Conservation (phyloP, 2,797 vertebrate species). For the Sternarchorhynchus goeldii region DNA sequence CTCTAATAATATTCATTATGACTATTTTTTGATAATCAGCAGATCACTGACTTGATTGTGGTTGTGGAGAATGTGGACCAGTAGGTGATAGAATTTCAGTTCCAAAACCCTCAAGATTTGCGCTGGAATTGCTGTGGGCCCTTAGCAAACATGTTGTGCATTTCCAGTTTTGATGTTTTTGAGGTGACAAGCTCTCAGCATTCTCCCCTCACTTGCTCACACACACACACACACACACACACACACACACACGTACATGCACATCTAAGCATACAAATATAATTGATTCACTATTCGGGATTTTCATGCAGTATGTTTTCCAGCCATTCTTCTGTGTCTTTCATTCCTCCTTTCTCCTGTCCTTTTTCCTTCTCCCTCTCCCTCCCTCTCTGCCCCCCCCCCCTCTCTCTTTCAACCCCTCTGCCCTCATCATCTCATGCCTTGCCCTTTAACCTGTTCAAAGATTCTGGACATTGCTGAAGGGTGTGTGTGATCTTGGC, state of each 20-base stretch:
- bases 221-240: neutral
- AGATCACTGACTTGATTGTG: conserved; percentile 6
- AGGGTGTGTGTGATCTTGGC: conserved; percentile 14
- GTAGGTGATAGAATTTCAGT: conserved; percentile 15
- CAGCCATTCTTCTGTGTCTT: neutral
- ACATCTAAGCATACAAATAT: too few species aligned
- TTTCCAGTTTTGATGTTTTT: neutral
- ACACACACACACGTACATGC: neutral
- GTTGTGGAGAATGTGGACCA: neutral
- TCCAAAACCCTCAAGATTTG: neutral
- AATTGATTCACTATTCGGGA: too few species aligned
- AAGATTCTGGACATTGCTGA: conserved; percentile 9
- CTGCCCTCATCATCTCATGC: neutral
- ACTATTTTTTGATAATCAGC: conserved; percentile 14
- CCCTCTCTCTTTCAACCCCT: neutral
- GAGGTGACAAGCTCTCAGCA: neutral
- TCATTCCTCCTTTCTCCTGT: neutral
- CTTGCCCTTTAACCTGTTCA: conserved; percentile 23
- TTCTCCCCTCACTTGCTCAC: neutral
- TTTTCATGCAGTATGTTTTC: too few species aligned
- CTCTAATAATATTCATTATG: conserved; percentile 18
- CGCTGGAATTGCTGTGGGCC: neutral
- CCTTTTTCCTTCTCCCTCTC: neutral
- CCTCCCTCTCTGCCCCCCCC: neutral
- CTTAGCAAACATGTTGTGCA: neutral